These are phyloP conservation scores for Daktulosphaira vitifoliae DNA, from an alignment of 1,140 invertebrate species.

Conservation along the genomic window DNA sequence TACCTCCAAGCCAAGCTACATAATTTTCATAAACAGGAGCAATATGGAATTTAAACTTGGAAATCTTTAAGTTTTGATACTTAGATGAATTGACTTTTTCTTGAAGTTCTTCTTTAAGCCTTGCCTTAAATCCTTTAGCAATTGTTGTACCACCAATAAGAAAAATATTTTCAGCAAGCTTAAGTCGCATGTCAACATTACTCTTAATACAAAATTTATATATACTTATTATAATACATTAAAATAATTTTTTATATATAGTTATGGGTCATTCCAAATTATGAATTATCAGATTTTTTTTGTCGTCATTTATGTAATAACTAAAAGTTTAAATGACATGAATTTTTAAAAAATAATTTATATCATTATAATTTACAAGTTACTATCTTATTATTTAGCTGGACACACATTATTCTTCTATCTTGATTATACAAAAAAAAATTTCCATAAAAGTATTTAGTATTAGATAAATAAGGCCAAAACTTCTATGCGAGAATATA, in stretches of 20 bases:
- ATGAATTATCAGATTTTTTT: too few species aligned
- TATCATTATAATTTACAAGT: too few species aligned
- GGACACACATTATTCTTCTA: too few species aligned
- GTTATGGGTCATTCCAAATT: not conserved
- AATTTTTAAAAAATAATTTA: too few species aligned
- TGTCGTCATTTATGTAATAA: too few species aligned
- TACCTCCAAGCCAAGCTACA: slow-evolving; percentile 73
- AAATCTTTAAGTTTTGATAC: slow-evolving; percentile 58
- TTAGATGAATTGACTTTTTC: slow-evolving; percentile 52
- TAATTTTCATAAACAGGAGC: slow-evolving; percentile 75
- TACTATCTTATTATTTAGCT: too few species aligned
- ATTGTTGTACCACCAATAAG: slow-evolving; percentile 76
- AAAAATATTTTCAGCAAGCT: slow-evolving; percentile 70
- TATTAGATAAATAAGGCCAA: too few species aligned
- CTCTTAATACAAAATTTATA: slow-evolving; percentile 53
- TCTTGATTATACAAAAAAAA: too few species aligned
- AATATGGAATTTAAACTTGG: slow-evolving; percentile 66
- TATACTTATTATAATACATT: slow-evolving; percentile 1
- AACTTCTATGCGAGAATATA: too few species aligned
- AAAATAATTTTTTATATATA: slow-evolving; percentile 5
- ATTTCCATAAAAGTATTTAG: too few species aligned
- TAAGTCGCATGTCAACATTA: slow-evolving; percentile 62
- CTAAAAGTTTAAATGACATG: too few species aligned
- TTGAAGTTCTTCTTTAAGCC: slow-evolving; percentile 66
- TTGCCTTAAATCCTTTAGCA: slow-evolving; percentile 65